These are phyloP conservation scores for Neocloeon triangulifer DNA, from an alignment of 1,140 invertebrate genomes.

Conservation along the genomic window DNA sequence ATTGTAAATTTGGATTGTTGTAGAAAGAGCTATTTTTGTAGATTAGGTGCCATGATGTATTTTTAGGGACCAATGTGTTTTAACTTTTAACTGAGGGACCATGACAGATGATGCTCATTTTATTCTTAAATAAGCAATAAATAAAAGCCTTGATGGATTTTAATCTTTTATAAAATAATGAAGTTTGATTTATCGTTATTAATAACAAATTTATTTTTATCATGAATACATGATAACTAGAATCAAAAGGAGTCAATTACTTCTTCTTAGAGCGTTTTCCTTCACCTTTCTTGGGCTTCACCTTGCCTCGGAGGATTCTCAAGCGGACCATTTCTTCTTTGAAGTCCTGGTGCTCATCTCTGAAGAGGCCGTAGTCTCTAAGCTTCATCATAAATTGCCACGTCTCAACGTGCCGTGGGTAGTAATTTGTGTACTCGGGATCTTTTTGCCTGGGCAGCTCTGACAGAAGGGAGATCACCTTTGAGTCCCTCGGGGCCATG, in stretches of 20 bases:
- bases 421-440: conserved; percentile 56
- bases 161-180: too few species aligned
- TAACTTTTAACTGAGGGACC: too few species aligned
- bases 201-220: too few species aligned
- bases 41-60: too few species aligned
- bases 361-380: conserved; percentile 51
- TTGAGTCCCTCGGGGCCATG: conserved; percentile 35
- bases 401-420: conserved; percentile 62
- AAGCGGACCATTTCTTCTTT: conserved; percentile 68
- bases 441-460: conserved; percentile 50
- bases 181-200: too few species aligned
- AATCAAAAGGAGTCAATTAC: conserved; percentile 2
- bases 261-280: conserved; percentile 18
- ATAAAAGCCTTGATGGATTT: too few species aligned
- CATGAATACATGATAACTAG: too few species aligned
- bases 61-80: too few species aligned
- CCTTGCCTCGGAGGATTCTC: conserved; percentile 53
- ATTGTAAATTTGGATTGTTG: too few species aligned
- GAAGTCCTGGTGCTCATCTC: conserved; percentile 84
- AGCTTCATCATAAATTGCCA: conserved; percentile 42
- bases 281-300: conserved; percentile 24
- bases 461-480: conserved; percentile 59
- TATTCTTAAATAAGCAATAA: too few species aligned
- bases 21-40: too few species aligned
- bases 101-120: too few species aligned